Conservation (phyloP, 37 sponge, comb jelly and placozoan species). For the Spongilla lacustris region DNA sequence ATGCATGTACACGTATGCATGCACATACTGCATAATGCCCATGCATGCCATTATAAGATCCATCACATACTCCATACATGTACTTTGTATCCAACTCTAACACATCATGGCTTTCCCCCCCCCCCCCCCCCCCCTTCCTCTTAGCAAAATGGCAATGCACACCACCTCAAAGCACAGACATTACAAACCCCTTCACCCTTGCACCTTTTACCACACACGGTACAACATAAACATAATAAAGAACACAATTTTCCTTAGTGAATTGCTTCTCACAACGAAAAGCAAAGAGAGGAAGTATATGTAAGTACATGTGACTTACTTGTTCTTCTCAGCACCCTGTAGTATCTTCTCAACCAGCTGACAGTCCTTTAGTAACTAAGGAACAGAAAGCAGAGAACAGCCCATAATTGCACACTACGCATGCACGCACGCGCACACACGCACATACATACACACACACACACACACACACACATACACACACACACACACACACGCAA, state of each 20-base stretch:
- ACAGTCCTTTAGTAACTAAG: constrained; percentile 59
- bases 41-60: no score
- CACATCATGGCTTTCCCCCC: no score
- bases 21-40: no score
- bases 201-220: no score
- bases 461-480: constrained; percentile 34
- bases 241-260: not conserved
- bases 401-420: not conserved
- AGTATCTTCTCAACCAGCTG: constrained; percentile 58
- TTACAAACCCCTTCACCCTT: no score
- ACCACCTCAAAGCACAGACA: no score
- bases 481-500: constrained; percentile 9
- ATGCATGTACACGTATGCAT: no score
- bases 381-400: not conserved
- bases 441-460: constrained; percentile 21
- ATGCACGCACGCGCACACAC: not conserved
- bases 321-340: constrained; percentile 48
- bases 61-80: no score
- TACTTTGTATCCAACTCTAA: no score
- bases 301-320: constrained; percentile 16
- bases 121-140: no score
- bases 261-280: not conserved
- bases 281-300: not conserved
- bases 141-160: no score
- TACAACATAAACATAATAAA: no score